phyloP scores from a whole-genome alignment of 2,888 invertebrate genomes.

The Chrysolina haemoptera region DNA sequence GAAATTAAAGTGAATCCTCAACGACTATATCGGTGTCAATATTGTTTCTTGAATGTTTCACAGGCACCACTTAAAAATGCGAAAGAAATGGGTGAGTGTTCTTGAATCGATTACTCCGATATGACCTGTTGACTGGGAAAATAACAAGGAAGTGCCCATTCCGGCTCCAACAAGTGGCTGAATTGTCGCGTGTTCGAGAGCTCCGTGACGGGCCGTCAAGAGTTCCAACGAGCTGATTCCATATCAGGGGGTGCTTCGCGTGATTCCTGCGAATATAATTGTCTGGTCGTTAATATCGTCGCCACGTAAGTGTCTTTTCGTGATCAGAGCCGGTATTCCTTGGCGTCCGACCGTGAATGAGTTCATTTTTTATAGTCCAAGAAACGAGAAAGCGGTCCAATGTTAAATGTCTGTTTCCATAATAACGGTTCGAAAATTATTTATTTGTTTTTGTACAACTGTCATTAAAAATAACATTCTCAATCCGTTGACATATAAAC shows the following conservation, averaged over 20 bases:
- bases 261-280: conserved; percentile 33
- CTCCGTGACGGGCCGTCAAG: conserved; percentile 51
- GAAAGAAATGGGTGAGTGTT: conserved; percentile 8
- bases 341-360: background rate
- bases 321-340: background rate
- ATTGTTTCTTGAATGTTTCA: background rate
- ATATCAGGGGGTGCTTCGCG: conserved; percentile 52
- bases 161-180: conserved; percentile 49
- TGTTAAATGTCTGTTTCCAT: too few relatives aligned
- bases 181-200: conserved; percentile 53
- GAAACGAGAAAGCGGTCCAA: too few relatives aligned
- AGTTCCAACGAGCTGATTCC: conserved; percentile 54
- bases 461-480: too few relatives aligned
- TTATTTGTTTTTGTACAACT: too few relatives aligned
- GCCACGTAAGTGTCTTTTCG: background rate
- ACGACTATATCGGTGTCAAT: background rate
- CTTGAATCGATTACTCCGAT: conserved; percentile 31
- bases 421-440: too few relatives aligned
- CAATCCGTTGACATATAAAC: too few relatives aligned
- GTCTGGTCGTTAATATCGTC: conserved; percentile 22
- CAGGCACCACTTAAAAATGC: background rate
- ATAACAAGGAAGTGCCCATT: conserved; percentile 38
- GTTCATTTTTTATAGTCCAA: too few relatives aligned
- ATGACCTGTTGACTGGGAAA: conserved; percentile 41
- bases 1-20: background rate